Percentiles rank a stretch among this genome's conserved stretches.
Evolutionary conservation across 2,888 invertebrate species (phyloP).

Genomic region (Pachycephus smyrnensis): DNA sequence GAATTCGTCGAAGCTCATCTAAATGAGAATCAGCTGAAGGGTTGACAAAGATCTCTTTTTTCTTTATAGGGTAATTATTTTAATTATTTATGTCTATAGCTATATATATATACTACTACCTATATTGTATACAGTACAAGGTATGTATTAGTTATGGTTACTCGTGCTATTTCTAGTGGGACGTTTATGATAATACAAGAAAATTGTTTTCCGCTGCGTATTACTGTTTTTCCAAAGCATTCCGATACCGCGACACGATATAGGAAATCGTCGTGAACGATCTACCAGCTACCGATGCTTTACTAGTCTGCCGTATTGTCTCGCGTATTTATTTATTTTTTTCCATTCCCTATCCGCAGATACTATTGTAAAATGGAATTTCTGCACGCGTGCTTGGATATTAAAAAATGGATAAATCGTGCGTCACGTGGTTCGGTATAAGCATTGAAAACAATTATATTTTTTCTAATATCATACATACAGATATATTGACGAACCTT

Average conservation of each 20-base stretch:
- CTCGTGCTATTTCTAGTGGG: neutral
- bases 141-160: neutral
- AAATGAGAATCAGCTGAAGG: neutral
- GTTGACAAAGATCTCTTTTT: neutral
- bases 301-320: neutral
- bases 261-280: neutral
- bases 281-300: neutral
- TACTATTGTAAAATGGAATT: neutral
- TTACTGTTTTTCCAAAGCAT: neutral
- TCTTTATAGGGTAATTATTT: neutral
- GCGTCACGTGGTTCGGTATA: neutral
- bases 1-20: neutral
- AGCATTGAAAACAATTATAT: neutral
- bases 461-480: neutral
- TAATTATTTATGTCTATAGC: neutral
- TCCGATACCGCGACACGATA: neutral
- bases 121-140: neutral
- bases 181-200: neutral
- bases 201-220: neutral
- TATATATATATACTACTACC: neutral
- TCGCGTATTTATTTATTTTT: neutral
- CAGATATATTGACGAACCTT: neutral
- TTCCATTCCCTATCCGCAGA: neutral
- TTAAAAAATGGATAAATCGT: neutral
- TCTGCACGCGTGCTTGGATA: neutral